phyloP scores from a whole-genome alignment of 1,140 invertebrate genomes.

The Colletes latitarsis region DNA sequence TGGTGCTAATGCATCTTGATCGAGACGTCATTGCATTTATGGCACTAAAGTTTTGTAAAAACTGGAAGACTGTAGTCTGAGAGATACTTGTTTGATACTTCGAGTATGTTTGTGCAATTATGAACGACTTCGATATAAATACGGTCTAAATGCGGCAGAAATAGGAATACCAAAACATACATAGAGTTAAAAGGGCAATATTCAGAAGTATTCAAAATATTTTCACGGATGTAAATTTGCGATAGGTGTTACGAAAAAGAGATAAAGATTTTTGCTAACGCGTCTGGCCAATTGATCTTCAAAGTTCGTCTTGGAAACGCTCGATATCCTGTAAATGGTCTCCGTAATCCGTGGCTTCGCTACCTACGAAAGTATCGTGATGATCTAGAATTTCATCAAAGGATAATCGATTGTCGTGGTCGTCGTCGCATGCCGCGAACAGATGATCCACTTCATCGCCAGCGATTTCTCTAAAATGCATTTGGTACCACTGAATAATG shows the following conservation, averaged over 20 bases:
- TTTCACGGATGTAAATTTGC: slow-evolving; percentile 19
- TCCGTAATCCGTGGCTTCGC: slow-evolving; percentile 97
- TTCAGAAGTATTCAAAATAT: slow-evolving; percentile 51
- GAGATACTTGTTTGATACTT: slow-evolving; percentile 28
- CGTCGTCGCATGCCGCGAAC: slow-evolving; percentile 92
- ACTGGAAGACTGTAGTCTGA: slow-evolving; percentile 56
- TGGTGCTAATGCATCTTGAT: slow-evolving; percentile 19
- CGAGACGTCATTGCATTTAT: slow-evolving; percentile 44
- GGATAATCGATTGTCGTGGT: slow-evolving; percentile 91
- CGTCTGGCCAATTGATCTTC: slow-evolving; percentile 59
- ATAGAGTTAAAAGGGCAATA: slow-evolving; percentile 13
- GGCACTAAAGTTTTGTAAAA: slow-evolving; percentile 59
- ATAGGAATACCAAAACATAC: slow-evolving; percentile 44
- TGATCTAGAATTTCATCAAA: slow-evolving; percentile 94
- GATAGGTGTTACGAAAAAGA: slow-evolving; percentile 35
- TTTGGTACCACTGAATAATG: not conserved
- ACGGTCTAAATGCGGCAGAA: slow-evolving; percentile 35
- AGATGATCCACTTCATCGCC: slow-evolving; percentile 95
- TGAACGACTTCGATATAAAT: slow-evolving; percentile 28
- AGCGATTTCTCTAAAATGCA: slow-evolving; percentile 88
- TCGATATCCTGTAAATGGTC: slow-evolving; percentile 92
- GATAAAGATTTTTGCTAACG: slow-evolving; percentile 12
- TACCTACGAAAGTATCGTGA: slow-evolving; percentile 96
- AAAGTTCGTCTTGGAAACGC: slow-evolving; percentile 91
- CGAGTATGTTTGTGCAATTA: slow-evolving; percentile 33